phyloP scores from a whole-genome alignment of 1,140 invertebrate species.

The Brachionus paranguensis region DNA sequence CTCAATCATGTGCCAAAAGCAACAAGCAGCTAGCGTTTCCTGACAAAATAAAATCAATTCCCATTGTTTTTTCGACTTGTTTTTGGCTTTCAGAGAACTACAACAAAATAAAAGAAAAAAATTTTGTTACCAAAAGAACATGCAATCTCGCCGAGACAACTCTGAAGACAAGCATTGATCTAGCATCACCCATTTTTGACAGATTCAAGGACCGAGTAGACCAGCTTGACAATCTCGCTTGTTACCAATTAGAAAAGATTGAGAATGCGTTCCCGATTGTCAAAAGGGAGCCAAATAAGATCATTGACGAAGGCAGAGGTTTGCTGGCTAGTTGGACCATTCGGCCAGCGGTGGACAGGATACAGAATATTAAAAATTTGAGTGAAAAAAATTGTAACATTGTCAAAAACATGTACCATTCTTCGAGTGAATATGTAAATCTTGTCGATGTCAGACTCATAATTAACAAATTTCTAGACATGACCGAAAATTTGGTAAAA shows the following conservation, averaged over 20 bases:
- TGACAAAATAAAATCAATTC: constrained; percentile 14
- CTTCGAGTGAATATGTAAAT: neutral
- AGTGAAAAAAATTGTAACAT: neutral
- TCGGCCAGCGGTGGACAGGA: neutral
- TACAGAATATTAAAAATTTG: neutral
- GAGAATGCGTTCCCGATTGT: neutral
- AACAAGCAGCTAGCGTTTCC: constrained; percentile 20
- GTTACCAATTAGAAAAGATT: neutral
- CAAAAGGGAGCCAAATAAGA: neutral
- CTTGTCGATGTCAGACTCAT: neutral
- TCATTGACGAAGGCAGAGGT: neutral
- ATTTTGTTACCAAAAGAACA: constrained; percentile 11
- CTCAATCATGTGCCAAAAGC: neutral
- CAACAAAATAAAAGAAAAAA: neutral
- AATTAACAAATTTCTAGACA: constrained; percentile 7
- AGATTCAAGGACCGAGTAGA: neutral
- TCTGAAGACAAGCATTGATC: neutral
- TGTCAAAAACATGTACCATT: neutral
- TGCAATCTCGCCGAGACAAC: constrained; percentile 1
- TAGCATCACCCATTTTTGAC: neutral
- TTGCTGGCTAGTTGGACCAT: neutral
- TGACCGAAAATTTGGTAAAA: constrained; percentile 4
- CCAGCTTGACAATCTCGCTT: neutral
- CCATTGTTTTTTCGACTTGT: constrained; percentile 10
- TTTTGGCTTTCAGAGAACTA: constrained; percentile 19